Base-by-base conservation (phyloP, 92 coral and sea anemone species). In the Scolanthus callimorphus region DNA sequence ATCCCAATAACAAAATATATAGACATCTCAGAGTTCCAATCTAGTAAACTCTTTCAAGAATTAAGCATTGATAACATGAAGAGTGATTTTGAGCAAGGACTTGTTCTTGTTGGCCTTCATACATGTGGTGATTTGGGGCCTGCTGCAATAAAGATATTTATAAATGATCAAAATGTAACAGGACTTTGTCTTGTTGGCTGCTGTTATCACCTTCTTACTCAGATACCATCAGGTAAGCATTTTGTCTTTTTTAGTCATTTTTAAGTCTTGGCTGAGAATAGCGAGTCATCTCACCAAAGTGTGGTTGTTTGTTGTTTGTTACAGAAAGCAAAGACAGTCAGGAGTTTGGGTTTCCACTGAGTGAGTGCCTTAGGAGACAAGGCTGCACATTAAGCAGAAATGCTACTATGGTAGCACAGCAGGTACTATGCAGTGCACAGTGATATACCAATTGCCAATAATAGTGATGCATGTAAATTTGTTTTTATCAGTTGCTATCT, bases 361-460 rank as follows among this genome's bases (percentile, higher is more conserved):
- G 95, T 79, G 76, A 59, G 27, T 83, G 67, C 46, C 47, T 87
- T 52, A 77, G 67, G 72, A 74, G 73, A 3, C 67, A 57, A 53
- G 67, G 57, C 20, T 79, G 65, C 55, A 55, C 43, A 2, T 31
- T 87, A 31, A 87, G 86, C 49, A 83, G 95, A 29, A 87, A 87
- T 87, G 95, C 95, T 1, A 87, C 95, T 26, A 87, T 87, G 95
- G 90, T 87, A 1, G 95, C 95, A 24, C 95, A 87, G 55, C 95
- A 87, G 90, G 90, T 81, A 75, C 9, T 29, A 27, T 29, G 63
- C 11, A 4, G 38, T n/a, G n/a, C n/a, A n/a, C n/a, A n/a, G n/a
- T n/a, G n/a, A n/a, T n/a, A n/a, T n/a, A n/a, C n/a, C n/a, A n/a
- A n/a, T n/a, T n/a, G n/a, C n/a, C n/a, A n/a, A n/a, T n/a, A n/a